Conservation (phyloP, 2,113 vertebrate species). For the Chrysemys picta region DNA sequence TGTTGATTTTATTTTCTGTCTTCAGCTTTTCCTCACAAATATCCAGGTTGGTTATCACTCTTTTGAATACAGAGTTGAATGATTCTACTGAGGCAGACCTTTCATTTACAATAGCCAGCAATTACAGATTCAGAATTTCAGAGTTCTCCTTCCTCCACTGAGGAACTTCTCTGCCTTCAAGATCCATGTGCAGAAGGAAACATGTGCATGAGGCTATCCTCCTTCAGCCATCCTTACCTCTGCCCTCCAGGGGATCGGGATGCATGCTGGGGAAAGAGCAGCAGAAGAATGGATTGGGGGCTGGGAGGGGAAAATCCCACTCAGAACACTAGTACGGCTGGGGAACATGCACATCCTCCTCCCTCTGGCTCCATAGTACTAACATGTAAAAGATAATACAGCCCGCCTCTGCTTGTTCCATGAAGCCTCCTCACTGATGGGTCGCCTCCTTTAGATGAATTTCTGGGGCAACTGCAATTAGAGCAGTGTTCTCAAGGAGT, state of each 20-base stretch:
- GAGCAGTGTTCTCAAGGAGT: neutral
- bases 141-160: neutral
- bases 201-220: neutral
- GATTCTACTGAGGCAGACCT: neutral
- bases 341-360: neutral
- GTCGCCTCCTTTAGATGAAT: neutral
- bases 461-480: neutral
- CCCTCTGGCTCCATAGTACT: neutral
- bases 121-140: slow-evolving; percentile 26
- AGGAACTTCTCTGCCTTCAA: neutral
- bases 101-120: slow-evolving; percentile 32
- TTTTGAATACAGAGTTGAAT: slow-evolving; percentile 20
- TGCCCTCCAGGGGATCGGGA: neutral
- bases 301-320: neutral
- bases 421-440: neutral
- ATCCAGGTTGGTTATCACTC: neutral
- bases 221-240: neutral
- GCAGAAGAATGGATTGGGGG: neutral
- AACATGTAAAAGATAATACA: neutral
- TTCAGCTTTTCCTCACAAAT: neutral
- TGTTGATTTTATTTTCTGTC: slow-evolving; percentile 17
- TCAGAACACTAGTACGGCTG: accelerated
- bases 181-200: neutral
- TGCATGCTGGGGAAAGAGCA: neutral
- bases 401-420: neutral